Evolutionary conservation across 2,888 invertebrate species (phyloP), one percentile per base, ranked within the genome.

Genomic region (Beris morrisii): DNA sequence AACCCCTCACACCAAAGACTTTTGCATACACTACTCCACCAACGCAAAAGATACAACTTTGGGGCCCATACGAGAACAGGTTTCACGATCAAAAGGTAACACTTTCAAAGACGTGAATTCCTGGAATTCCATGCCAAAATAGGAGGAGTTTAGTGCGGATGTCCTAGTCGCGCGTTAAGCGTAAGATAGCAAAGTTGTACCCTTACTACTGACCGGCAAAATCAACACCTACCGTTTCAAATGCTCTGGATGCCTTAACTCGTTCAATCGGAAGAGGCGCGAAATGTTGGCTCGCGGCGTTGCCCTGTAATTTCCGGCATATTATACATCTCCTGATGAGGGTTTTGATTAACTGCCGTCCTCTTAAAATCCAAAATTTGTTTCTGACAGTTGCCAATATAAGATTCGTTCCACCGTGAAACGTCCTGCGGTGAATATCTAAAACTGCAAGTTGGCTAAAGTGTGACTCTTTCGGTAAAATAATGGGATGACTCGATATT

Each of bases 291-390:
- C 50, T 43, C 6, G 48, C 61, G 15, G 66, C 15, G 32, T 63
- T 44, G 46, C 50, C 55, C 7, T 46, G 44, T 31, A 68, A 31
- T 15, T 53, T n/a, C 11, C 65, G 65, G 55, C 68, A 63, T 4
- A 61, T 53, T 22, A 66, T 59, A 59, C 68, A 68, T 5, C 48
- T n/a, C n/a, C 52, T 59, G 11, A 50, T 68, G 11, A 65, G 11
- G 2, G 5, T 46, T 48, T 68, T 68, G 4, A 68, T 13, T 4
- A 48, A n/a, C 46, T 58, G 66, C 6, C 65, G 43, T 11, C 22
- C 56, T 11, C 50, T 63, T 9, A 56, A 11, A 15, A 67, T 38
- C 63, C 63, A 61, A 12, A 50, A 50, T 50, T 50, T 15, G 5
- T 4, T 50, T 15, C 50, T 4, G 5, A 50, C 5, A 9, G 15